phyloP scores from a whole-genome alignment of 2,888 invertebrate species.

The Bombyx huttoni region DNA sequence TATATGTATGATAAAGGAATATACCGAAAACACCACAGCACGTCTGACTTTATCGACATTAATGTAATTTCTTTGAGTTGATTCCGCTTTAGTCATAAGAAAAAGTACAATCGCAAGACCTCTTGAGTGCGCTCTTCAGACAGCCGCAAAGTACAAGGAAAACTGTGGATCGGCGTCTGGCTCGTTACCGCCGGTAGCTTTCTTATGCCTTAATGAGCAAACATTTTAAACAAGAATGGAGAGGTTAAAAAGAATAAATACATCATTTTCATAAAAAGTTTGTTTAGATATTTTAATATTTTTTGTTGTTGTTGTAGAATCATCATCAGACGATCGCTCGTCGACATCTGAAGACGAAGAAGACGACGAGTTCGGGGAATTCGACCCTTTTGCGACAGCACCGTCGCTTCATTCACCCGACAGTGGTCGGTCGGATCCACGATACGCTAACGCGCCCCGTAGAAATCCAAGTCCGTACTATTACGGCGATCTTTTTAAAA shows the following conservation, averaged over 20 bases:
- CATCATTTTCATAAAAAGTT: no score
- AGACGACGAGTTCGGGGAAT: slow-evolving; percentile 73
- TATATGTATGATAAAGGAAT: background rate
- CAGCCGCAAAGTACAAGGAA: slow-evolving; percentile 27
- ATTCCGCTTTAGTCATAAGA: slow-evolving; percentile 4
- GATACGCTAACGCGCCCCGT: slow-evolving; percentile 70
- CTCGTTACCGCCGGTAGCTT: slow-evolving; percentile 32
- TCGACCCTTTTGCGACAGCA: slow-evolving; percentile 61
- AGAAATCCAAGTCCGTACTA: slow-evolving; percentile 88
- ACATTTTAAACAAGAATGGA: no score
- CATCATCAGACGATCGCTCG: slow-evolving; percentile 52
- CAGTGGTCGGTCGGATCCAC: slow-evolving; percentile 73
- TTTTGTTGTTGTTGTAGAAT: slow-evolving; percentile 44
- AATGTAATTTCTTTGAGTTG: no score
- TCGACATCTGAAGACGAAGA: slow-evolving; percentile 74
- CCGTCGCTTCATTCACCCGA: slow-evolving; percentile 79
- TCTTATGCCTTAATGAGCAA: background rate
- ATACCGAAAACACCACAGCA: background rate
- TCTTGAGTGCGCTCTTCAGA: slow-evolving; percentile 42
- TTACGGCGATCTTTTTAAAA: slow-evolving; percentile 82
- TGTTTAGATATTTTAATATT: background rate
- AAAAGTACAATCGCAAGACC: slow-evolving; percentile 25
- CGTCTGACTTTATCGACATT: background rate
- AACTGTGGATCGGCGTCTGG: slow-evolving; percentile 26
- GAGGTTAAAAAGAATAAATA: no score